Evolutionary conservation across 2,888 invertebrate genomes (phyloP), one percentile per base, ranked within the genome.

Genomic region (Caenorhabditis sp.): DNA sequence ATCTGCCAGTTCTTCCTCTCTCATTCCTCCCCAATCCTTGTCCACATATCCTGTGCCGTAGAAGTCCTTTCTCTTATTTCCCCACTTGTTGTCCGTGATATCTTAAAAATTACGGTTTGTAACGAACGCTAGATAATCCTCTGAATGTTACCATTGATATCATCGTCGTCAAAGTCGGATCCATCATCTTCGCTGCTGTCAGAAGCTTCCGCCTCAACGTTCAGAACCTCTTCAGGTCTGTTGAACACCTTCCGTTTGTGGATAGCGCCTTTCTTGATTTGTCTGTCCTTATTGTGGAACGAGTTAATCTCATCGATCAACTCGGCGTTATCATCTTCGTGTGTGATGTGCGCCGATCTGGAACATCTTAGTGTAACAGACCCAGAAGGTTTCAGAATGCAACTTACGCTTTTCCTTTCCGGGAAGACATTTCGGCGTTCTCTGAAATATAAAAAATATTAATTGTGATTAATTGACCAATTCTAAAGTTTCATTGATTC

Each of bases 1-100:
- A 32, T 71, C 78, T 55, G 80, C 79, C 35, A 78, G 55, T 37
- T 86, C 85, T 37, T 84, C 81, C 35, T 82, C 80, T n/a, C 83
- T 71, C 71, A 83, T 83, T 22, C 85, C 86, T 43, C 85, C 87
- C 66, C 79, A 85, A 71, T 85, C 85, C 43, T 82, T 70, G 59
- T 86, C 86, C 1, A 84, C 84, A 63, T 76, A 84, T 71, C 89
- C 89, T 11, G 87, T 88, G 27, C 89, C 89, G 79, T 90, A 90
- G 79, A 88, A 90, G 52, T 87, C 86, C 11, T 83, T 84, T 53
- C 89, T 86, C 77, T 87, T 88, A 27, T 85, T 86, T 46, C 91
- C 91, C 90, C 90, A 91, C n/a, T 89, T 88, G 71, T 89, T 89
- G 7, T 87, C 85, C 39, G 82, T 82, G 50, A 78, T 73, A 56